Conservation (phyloP, 1,140 invertebrate genomes). For the Drosophila busckii region DNA sequence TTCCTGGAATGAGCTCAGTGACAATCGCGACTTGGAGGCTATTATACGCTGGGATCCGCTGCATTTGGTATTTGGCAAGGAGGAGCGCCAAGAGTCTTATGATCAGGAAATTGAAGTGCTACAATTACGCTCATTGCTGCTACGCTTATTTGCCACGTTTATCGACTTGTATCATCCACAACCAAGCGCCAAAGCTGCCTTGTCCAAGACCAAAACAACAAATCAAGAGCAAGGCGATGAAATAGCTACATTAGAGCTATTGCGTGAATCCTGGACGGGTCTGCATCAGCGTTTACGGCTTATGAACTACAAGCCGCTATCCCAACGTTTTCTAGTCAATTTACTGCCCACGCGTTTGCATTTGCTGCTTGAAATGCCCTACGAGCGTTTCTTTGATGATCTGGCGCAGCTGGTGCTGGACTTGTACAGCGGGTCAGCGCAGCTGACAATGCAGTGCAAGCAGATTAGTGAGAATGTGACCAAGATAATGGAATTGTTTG, state of each 20-base stretch:
- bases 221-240: constrained; percentile 16
- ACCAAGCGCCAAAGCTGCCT: constrained; percentile 21
- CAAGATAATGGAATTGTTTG: constrained; percentile 42
- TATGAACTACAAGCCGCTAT: constrained; percentile 68
- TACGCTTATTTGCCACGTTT: constrained; percentile 66
- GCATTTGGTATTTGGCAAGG: constrained; percentile 51
- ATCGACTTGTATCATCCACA: constrained; percentile 64
- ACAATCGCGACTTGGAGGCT: constrained; percentile 82
- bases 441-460: constrained; percentile 52
- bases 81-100: constrained; percentile 67
- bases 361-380: constrained; percentile 64
- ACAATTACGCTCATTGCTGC: constrained; percentile 58
- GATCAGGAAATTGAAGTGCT: constrained; percentile 73
- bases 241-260: constrained; percentile 48
- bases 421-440: constrained; percentile 39
- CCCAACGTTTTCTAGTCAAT: constrained; percentile 78
- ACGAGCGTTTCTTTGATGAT: constrained; percentile 69
- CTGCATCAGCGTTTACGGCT: constrained; percentile 61
- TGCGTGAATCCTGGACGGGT: constrained; percentile 65
- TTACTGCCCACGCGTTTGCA: constrained; percentile 72
- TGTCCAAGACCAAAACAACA: constrained; percentile 7
- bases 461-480: constrained; percentile 55
- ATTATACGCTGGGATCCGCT: constrained; percentile 82
- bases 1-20: constrained; percentile 80
- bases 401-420: constrained; percentile 62